phyloP scores from a whole-genome alignment of 2,113 vertebrate genomes.

The Lontra canadensis region DNA sequence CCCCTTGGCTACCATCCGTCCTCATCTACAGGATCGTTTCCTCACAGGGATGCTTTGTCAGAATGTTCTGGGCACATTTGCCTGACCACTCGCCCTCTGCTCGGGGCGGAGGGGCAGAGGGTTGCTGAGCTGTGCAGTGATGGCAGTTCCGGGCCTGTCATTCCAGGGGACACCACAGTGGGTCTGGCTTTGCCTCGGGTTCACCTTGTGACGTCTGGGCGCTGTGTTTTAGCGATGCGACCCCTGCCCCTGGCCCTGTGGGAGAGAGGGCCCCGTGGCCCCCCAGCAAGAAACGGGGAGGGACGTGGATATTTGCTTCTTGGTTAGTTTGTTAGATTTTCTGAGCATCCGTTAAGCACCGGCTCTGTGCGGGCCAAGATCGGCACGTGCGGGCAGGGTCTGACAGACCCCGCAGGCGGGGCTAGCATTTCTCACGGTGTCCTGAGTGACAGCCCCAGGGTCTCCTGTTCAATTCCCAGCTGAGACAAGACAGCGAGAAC shows the following conservation, averaged over 20 bases:
- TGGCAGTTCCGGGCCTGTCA: fast-evolving
- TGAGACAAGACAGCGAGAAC: not conserved
- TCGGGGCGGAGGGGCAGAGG: not conserved
- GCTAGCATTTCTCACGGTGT: not conserved
- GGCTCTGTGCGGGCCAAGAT: not conserved
- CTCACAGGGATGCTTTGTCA: not conserved
- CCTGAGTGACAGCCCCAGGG: not conserved
- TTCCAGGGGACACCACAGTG: not conserved
- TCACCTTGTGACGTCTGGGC: not conserved
- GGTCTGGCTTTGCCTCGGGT: not conserved
- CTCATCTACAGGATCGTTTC: not conserved
- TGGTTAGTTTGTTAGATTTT: not conserved
- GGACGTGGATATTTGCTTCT: not conserved
- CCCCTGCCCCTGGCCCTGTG: too few species aligned
- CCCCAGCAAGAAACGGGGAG: not conserved
- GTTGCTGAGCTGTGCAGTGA: fast-evolving
- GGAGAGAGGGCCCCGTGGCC: not conserved
- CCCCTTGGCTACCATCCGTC: not conserved
- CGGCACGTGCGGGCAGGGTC: fast-evolving
- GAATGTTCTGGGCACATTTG: not conserved
- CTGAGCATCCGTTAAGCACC: not conserved
- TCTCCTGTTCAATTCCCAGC: not conserved
- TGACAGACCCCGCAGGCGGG: not conserved
- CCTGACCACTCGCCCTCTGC: not conserved
- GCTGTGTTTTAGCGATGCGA: not conserved